Evolutionary conservation across 2,888 invertebrate genomes (phyloP), one percentile per base, ranked within the genome.

Genomic region (Orthosia incerta): DNA sequence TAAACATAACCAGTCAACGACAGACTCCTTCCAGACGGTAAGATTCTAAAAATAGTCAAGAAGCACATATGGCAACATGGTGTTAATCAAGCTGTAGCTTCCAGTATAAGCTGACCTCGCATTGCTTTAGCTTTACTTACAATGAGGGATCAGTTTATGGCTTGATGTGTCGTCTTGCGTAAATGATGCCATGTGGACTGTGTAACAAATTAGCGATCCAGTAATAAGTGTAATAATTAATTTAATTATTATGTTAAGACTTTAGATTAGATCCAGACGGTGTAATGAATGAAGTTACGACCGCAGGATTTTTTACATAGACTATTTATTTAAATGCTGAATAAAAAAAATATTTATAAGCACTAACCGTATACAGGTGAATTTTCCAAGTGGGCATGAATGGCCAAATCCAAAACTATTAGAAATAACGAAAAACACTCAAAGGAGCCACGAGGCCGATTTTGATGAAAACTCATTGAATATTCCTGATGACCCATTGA

Each of bases 1-100:
- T 31, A 15, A 2, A 45, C 23, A 18, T n/a, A 45, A n/a, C 9
- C 20, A 67, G n/a, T 62, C 23, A 16, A 48, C 55, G 48, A 60
- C 62, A 60, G 61, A 53, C 62, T 60, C 15, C n/a, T 53, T 50
- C 55, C 66, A 80, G 76, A 80, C 63, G 64, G n/a, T 46, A 26
- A 23, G 23, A 15, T 45, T 45, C 57, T 76, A 76, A 53, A 67
- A 77, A 73, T 77, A 73, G 53, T 15, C 12, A 15, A 53, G 18
- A 4, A 23, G 39, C 53, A 45, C 59, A 80, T 26, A 48, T 80
- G 79, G 53, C 20, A 16, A 23, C 59, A 64, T 67, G 60, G 48
- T 64, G 45, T n/a, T 68, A 56, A 62, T 48, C 51, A 50, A 50
- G 15, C 26, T 20, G 20, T 20, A 20, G 13, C 3, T 15, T 23